A percentile compares a stretch with the other conserved stretches of the same genome.
phyloP scores from a whole-genome alignment of 2,113 vertebrate genomes.

The Antidorcas marsupialis region DNA sequence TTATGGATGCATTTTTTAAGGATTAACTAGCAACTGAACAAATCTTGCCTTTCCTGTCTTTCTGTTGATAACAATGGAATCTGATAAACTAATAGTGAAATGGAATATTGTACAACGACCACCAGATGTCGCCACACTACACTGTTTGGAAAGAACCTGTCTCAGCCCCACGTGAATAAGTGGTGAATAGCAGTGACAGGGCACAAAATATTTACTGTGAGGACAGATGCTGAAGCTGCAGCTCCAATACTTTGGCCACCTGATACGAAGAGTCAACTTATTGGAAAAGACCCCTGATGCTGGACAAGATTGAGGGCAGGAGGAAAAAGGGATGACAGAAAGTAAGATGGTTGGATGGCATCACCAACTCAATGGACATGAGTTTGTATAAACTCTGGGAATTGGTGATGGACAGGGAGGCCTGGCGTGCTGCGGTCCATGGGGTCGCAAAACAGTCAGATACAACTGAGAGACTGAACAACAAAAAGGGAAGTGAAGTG shows the following conservation, averaged over 20 bases:
- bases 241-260: background rate
- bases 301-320: background rate
- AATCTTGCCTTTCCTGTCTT: background rate
- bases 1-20: background rate
- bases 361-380: background rate
- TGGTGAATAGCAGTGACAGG: rapidly evolving
- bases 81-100: background rate
- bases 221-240: background rate
- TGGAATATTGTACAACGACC: background rate
- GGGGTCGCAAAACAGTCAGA: background rate
- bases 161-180: background rate
- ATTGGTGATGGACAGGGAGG: background rate
- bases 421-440: background rate
- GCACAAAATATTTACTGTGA: background rate
- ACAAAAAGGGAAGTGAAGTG: background rate
- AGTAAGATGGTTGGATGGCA: background rate
- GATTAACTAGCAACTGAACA: background rate
- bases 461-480: background rate
- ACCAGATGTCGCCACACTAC: conserved; percentile 77
- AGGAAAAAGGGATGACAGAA: background rate
- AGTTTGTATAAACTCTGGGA: background rate
- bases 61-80: background rate
- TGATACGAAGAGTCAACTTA: background rate
- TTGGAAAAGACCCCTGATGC: background rate
- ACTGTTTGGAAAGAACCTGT: background rate